A percentile compares a stretch with the other conserved stretches of the same genome.
These are phyloP conservation scores for Dynastes tityus DNA, from an alignment of 2,888 invertebrate species.

Conservation along the genomic window DNA sequence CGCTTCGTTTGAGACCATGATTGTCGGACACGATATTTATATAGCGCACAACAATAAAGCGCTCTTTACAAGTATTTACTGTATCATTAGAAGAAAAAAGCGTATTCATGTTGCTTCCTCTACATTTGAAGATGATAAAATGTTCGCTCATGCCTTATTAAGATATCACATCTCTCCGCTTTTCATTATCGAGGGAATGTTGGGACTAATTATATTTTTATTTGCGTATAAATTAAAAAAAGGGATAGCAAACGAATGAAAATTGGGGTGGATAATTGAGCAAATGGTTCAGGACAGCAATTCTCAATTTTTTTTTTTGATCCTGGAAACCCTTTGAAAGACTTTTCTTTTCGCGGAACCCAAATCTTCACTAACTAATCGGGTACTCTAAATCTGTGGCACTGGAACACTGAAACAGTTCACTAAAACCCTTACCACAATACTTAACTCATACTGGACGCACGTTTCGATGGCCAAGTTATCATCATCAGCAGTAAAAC, in stretches of 20 bases:
- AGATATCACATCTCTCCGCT: conserved; percentile 23
- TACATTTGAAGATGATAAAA: background rate
- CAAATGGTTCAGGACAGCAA: too few relatives aligned
- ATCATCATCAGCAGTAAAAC: too few relatives aligned
- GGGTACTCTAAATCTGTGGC: too few relatives aligned
- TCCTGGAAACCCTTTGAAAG: too few relatives aligned
- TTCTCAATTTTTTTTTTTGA: too few relatives aligned
- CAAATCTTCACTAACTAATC: too few relatives aligned
- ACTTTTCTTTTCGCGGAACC: too few relatives aligned
- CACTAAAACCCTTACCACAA: too few relatives aligned
- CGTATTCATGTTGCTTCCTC: background rate
- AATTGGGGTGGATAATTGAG: background rate
- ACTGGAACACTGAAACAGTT: too few relatives aligned
- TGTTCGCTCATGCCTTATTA: conserved; percentile 35
- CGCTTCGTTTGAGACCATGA: conserved; percentile 64
- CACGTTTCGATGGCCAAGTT: too few relatives aligned
- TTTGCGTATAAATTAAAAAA: conserved; percentile 6
- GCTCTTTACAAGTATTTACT: conserved; percentile 46
- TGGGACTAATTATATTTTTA: conserved; percentile 30
- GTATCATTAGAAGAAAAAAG: conserved; percentile 34
- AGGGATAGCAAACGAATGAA: background rate
- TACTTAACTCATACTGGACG: too few relatives aligned
- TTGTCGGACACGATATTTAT: conserved; percentile 66
- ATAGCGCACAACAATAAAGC: conserved; percentile 50
- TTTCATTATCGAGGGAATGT: background rate